Conservation (phyloP, 2,797 vertebrate species). For the Coregonus ussuriensis region DNA sequence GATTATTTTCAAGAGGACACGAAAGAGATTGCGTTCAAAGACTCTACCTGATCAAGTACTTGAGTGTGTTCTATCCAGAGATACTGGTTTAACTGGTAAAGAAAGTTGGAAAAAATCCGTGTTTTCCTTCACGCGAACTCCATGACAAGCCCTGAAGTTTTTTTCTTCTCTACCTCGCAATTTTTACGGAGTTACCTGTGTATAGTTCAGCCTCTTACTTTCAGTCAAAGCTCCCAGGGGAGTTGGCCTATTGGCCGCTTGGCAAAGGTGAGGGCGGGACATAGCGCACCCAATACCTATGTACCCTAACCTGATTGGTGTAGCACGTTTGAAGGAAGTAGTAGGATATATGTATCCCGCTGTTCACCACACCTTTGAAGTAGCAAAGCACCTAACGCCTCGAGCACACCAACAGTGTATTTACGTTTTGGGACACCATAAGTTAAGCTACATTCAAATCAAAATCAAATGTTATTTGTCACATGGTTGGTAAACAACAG, state of each 20-base stretch:
- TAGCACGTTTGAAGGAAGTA: constrained; percentile 54
- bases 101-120: constrained; percentile 79
- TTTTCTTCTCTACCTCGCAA: constrained; percentile 55
- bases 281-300: constrained; percentile 45
- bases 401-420: too few relatives aligned
- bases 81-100: constrained; percentile 86
- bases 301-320: constrained; percentile 74
- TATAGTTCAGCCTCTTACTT: constrained; percentile 76
- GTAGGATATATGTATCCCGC: neutral
- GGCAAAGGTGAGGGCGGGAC: constrained; percentile 88
- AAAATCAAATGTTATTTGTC: too few relatives aligned
- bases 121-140: constrained; percentile 84
- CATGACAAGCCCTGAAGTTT: constrained; percentile 80
- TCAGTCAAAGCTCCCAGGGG: constrained; percentile 64
- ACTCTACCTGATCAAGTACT: constrained; percentile 88
- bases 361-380: neutral
- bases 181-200: constrained; percentile 90
- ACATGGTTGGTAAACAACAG: too few relatives aligned
- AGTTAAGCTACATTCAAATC: too few relatives aligned
- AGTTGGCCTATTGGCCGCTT: constrained; percentile 77
- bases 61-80: constrained; percentile 80
- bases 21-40: constrained; percentile 74
- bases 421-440: too few relatives aligned
- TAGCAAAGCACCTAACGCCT: neutral
- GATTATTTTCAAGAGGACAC: constrained; percentile 73